phyloP scores from a whole-genome alignment of 1,140 invertebrate species.

The Sogatella furcifera region DNA sequence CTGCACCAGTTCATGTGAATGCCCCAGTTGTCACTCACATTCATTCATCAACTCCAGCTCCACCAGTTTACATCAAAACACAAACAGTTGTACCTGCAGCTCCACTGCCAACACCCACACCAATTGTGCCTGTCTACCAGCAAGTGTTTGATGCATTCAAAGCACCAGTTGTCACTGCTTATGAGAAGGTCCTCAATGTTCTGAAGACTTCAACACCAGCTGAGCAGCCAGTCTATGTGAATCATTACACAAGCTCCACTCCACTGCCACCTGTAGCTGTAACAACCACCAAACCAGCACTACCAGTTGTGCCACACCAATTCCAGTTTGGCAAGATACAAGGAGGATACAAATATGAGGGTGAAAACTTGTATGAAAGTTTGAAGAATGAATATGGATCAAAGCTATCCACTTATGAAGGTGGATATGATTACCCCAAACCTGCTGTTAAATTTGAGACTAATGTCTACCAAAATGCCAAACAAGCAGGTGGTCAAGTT shows the following conservation, averaged over 20 bases:
- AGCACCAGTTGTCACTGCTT: constrained; percentile 10
- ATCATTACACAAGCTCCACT: constrained; percentile 6
- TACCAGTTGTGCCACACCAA: background rate
- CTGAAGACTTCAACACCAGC: constrained; percentile 8
- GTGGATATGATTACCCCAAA: constrained; percentile 7
- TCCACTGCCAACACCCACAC: background rate
- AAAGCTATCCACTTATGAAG: constrained; percentile 8
- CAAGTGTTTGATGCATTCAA: constrained; percentile 5
- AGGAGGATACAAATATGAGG: background rate
- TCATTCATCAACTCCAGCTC: background rate
- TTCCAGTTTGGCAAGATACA: background rate
- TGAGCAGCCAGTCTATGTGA: constrained; percentile 8
- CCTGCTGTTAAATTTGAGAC: constrained; percentile 1
- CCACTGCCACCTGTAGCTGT: background rate
- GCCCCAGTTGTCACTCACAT: no score
- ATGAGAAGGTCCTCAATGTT: constrained; percentile 10
- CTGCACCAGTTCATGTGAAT: background rate
- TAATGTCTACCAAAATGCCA: no score
- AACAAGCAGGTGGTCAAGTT: background rate
- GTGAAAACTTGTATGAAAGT: constrained; percentile 7
- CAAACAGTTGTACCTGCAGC: background rate
- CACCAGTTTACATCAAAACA: background rate
- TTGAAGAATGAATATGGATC: constrained; percentile 18
- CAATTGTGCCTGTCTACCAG: constrained; percentile 8
- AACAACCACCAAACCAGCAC: constrained; percentile 2